Evolutionary conservation across 2,888 invertebrate genomes (phyloP).

Genomic region (Xestia sexstrigata): DNA sequence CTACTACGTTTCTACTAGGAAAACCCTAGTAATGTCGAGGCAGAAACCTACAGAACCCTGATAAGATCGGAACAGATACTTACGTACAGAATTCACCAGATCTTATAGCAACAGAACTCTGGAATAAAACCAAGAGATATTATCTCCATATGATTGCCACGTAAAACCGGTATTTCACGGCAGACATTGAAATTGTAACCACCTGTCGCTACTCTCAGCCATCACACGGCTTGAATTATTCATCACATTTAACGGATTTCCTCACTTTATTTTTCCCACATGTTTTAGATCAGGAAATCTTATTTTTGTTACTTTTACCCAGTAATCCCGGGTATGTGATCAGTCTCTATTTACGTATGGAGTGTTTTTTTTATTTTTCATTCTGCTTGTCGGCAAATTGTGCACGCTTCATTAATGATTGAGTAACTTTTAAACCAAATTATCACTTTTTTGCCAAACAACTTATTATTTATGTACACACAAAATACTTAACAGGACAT

Average conservation of each 20-base stretch:
- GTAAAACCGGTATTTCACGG: slow-evolving; percentile 30
- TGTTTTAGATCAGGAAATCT: slow-evolving; percentile 5
- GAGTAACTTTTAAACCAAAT: not conserved
- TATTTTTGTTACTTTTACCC: not conserved
- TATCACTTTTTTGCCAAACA: not conserved
- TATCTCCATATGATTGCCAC: slow-evolving; percentile 1
- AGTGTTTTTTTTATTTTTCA: not conserved
- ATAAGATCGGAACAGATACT: not conserved
- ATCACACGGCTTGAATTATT: slow-evolving; percentile 40
- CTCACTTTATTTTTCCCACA: slow-evolving; percentile 18
- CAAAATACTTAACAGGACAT: too few relatives aligned
- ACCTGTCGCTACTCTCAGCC: slow-evolving; percentile 39
- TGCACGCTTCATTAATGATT: not conserved
- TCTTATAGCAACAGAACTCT: not conserved
- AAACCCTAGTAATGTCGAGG: not conserved
- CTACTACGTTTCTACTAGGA: not conserved
- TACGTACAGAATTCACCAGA: not conserved
- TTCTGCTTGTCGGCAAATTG: not conserved
- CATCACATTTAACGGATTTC: slow-evolving; percentile 39
- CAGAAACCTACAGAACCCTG: not conserved
- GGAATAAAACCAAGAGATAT: not conserved
- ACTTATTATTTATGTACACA: too few relatives aligned
- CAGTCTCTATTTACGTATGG: not conserved
- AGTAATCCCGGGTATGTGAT: not conserved
- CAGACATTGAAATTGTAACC: slow-evolving; percentile 30